Evolutionary conservation across 2,888 invertebrate genomes (phyloP), one percentile per base, ranked within the genome.

Genomic region (Polydrusus tereticollis): DNA sequence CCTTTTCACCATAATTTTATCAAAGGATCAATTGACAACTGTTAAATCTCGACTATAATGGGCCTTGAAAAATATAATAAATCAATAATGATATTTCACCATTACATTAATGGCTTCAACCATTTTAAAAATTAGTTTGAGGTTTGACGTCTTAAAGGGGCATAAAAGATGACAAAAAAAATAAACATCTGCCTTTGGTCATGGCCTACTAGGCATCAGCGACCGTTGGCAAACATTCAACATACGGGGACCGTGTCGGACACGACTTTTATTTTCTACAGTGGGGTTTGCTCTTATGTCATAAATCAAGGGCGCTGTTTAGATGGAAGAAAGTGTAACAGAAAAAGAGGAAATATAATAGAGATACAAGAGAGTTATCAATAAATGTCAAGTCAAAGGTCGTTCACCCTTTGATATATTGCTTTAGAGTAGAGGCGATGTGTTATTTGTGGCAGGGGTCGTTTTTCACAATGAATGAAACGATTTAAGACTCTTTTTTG

Each of bases 141-240:
- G 60, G 60, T 62, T 45, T 45, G 60, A 45, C 45, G 29, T 62
- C 60, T 43, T 16, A 18, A 45, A 43, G 45, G 43, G 38, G 45
- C 33, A 45, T 47, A 62, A 62, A 29, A 57, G 26, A 59, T 5
- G 18, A 59, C 23, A 45, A 59, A 58, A 55, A 50, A 67, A 26
- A 41, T 8, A 18, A 69, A 63, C 70, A 70, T 64, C 70, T 70
- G 70, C 64, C 58, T 64, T 59, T 70, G 63, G 70, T 70, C 70
- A 70, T 63, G 70, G 70, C 45, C 64, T 70, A 62, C 58, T 64
- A 57, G 70, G 57, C 64, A 64, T 33, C 45, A 58, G 33, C 70
- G 70, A 64, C 70, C 64, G 70, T 70, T 70, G 55, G 33, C n/a
- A 62, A 20, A 63, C 70, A 63, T 57, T 18, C 47, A 58, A 63